Evolutionary conservation across 2,888 invertebrate species (phyloP).

Genomic region (Drosophila parthenogenetica): DNA sequence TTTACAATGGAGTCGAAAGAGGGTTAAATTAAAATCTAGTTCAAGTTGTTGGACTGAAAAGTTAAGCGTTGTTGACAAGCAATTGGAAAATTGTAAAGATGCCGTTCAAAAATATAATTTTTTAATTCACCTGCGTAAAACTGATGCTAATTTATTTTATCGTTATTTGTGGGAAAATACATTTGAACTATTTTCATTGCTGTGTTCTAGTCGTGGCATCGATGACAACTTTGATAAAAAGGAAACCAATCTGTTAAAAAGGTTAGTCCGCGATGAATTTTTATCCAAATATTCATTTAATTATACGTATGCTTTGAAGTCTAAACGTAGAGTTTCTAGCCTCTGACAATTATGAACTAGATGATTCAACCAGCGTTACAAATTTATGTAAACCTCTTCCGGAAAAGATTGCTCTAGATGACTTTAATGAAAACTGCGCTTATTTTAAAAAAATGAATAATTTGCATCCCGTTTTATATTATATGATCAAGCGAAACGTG

Average conservation of each 20-base stretch:
- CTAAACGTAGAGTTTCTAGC: background rate
- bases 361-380: background rate
- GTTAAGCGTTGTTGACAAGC: background rate
- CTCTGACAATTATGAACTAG: background rate
- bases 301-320: background rate
- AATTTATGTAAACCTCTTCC: background rate
- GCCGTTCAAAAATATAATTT: constrained; percentile 9
- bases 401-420: background rate
- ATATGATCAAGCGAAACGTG: background rate
- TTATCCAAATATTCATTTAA: no score
- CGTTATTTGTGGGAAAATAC: constrained; percentile 23
- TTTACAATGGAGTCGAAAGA: background rate
- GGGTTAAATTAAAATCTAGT: background rate
- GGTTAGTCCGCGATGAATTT: constrained; percentile 1
- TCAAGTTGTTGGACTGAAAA: background rate
- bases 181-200: constrained; percentile 10
- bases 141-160: constrained; percentile 17
- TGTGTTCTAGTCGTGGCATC: background rate
- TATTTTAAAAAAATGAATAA: background rate
- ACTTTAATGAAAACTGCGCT: background rate
- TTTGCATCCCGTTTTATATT: background rate
- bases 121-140: constrained; percentile 7
- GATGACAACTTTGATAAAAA: background rate
- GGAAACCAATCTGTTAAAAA: background rate
- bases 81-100: background rate